Percentiles rank a stretch among this genome's conserved stretches.
phyloP scores from a whole-genome alignment of 2,113 vertebrate species.

The Sceloporus undulatus region DNA sequence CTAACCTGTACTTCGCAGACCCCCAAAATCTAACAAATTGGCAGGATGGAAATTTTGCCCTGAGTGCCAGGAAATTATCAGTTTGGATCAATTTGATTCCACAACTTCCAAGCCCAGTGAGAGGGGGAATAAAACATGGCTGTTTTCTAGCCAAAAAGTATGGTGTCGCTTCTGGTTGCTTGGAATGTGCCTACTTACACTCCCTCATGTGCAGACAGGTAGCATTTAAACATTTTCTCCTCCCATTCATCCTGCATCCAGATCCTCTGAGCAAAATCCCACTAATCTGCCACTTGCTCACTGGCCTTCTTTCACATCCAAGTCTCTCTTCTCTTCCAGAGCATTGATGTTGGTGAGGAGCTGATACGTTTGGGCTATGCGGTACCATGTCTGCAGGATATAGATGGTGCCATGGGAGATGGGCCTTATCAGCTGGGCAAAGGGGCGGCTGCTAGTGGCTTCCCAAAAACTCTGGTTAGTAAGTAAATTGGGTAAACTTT shows the following conservation, averaged over 20 bases:
- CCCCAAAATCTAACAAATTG: too few species aligned
- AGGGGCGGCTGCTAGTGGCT: conserved; percentile 24
- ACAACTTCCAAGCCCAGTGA: too few species aligned
- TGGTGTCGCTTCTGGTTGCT: too few species aligned
- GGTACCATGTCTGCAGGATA: conserved; percentile 62
- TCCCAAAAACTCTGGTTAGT: conserved; percentile 80
- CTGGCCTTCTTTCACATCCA: not conserved
- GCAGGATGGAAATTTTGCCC: too few species aligned
- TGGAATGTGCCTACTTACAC: too few species aligned
- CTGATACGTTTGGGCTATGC: conserved; percentile 85
- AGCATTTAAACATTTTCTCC: not conserved
- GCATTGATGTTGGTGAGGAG: conserved; percentile 85
- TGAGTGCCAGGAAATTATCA: too few species aligned
- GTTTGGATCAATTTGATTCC: too few species aligned
- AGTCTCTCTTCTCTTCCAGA: conserved; percentile 64
- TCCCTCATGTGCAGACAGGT: too few species aligned
- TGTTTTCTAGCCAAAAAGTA: too few species aligned
- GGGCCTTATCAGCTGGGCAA: conserved; percentile 29
- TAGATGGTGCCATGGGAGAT: conserved; percentile 43
- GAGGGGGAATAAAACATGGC: too few species aligned
- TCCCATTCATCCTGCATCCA: too few species aligned
- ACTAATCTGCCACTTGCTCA: rapidly evolving
- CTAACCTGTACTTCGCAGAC: too few species aligned
- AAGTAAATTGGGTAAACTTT: rapidly evolving
- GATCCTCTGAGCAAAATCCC: rapidly evolving